A percentile compares a stretch with the other conserved stretches of the same genome.
Evolutionary conservation across 1,140 invertebrate species (phyloP).

Genomic region (Maconellicoccus hirsutus): DNA sequence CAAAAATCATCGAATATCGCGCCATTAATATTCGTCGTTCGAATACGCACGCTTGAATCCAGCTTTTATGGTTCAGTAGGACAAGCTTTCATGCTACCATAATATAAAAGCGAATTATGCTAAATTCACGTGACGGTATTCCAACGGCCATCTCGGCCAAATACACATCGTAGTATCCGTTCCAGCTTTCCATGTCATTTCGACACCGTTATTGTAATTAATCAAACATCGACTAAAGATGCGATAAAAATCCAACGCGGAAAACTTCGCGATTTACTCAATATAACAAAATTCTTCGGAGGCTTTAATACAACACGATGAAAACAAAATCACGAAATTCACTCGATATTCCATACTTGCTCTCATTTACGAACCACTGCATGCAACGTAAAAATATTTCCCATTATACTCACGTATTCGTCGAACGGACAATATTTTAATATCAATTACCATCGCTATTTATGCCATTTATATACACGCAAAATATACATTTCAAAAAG

Average conservation of each 20-base stretch:
- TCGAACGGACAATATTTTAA: background rate
- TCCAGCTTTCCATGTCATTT: background rate
- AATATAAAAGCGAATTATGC: background rate
- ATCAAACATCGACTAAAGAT: background rate
- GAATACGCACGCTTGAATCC: too few relatives aligned
- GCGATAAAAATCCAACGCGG: background rate
- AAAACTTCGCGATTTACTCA: background rate
- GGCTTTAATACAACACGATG: too few relatives aligned
- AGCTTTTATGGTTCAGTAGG: too few relatives aligned
- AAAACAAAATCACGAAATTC: background rate
- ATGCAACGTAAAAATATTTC: background rate
- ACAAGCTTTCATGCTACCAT: background rate
- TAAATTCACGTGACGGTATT: background rate
- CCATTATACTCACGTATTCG: background rate
- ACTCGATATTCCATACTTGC: background rate
- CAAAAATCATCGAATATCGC: too few relatives aligned
- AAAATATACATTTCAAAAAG: too few relatives aligned
- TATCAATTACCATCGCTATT: background rate
- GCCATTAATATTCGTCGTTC: too few relatives aligned
- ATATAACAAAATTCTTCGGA: too few relatives aligned
- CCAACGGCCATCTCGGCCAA: background rate
- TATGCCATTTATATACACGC: background rate
- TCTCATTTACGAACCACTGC: background rate
- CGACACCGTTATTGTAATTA: background rate
- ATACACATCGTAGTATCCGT: background rate